Percentiles rank a stretch among this genome's conserved stretches.
Evolutionary conservation across 2,113 vertebrate species (phyloP).

Genomic region (Entomyzon cyanotis): DNA sequence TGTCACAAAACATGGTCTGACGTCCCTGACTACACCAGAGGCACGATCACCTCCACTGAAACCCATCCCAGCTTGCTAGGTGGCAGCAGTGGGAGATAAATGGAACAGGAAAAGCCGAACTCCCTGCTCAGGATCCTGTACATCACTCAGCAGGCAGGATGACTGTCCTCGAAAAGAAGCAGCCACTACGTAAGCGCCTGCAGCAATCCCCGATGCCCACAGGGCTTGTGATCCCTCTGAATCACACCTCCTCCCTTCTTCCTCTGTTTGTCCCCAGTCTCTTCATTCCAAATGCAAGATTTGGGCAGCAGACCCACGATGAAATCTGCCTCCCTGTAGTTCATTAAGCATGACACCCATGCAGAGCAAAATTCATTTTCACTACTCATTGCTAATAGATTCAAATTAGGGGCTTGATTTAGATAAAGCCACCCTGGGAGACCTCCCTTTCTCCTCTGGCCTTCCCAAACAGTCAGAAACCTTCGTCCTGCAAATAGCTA

Average conservation of each 20-base stretch:
- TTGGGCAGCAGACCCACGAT: accelerated
- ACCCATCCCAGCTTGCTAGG: background rate
- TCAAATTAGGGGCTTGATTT: background rate
- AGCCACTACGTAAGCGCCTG: accelerated
- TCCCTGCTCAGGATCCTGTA: background rate
- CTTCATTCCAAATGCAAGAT: accelerated
- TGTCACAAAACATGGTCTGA: accelerated
- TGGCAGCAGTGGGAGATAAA: background rate
- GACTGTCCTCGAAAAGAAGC: background rate
- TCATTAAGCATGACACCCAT: background rate
- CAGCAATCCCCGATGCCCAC: background rate
- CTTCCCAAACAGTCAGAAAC: background rate
- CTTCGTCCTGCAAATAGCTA: background rate
- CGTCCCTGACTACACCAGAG: no score
- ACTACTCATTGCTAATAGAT: background rate
- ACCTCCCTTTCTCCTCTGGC: background rate
- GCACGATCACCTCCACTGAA: accelerated
- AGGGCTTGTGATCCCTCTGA: accelerated
- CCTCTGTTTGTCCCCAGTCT: background rate
- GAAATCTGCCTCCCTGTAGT: background rate
- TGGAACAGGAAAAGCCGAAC: accelerated
- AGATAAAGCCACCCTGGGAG: background rate
- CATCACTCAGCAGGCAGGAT: background rate
- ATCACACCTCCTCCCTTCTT: background rate
- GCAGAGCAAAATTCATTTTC: background rate